Evolutionary conservation across 1,140 invertebrate species (phyloP), one percentile per base, ranked within the genome.

Genomic region (Alviniconcha marisindica): DNA sequence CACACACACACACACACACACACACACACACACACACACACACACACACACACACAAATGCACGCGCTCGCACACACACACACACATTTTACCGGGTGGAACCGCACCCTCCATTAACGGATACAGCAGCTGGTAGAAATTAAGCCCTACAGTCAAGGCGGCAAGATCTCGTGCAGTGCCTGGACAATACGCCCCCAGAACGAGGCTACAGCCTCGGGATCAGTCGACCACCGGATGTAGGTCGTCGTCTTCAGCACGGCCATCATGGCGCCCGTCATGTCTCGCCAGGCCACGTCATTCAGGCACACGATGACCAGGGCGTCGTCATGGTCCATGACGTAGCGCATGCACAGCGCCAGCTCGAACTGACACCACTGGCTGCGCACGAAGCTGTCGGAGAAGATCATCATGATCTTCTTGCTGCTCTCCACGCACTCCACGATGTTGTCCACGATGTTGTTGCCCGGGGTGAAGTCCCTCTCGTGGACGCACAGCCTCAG

Each of bases 271-370:
- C 33, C 21, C 15, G 66, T 81, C 63, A 87, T 79, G 54, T 84
- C 44, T 38, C 63, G 21, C n/a, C 60, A 44, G n/a, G n/a, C 76
- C 5, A 86, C 76, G 44, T 83, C 73, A 38, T 84, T 79, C 18
- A 86, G 18, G 42, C 83, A 60, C 33, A 88, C 71, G 0, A 83
- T 48, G 12, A 87, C 44, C 15, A 87, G 28, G 18, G 76, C 36
- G 24, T 83, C 60, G n/a, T 51, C 54, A 33, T 78, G 56, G 28
- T 66, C 54, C 14, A 87, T 36, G 14, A 87, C 36, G 42, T 81
- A 81, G 36, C 82, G 3, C 60, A 66, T n/a, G 18, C 79, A 84
- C 14, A 88, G 88, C 80, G 95, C 94, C 12, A 94, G 94, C 89
- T 90, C 89, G 77, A 88, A 88, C 36, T 84, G 76, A 77, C 89